Evolutionary conservation across 2,888 invertebrate species (phyloP), one percentile per base, ranked within the genome.

Genomic region (Pardosa pseudoannulata): DNA sequence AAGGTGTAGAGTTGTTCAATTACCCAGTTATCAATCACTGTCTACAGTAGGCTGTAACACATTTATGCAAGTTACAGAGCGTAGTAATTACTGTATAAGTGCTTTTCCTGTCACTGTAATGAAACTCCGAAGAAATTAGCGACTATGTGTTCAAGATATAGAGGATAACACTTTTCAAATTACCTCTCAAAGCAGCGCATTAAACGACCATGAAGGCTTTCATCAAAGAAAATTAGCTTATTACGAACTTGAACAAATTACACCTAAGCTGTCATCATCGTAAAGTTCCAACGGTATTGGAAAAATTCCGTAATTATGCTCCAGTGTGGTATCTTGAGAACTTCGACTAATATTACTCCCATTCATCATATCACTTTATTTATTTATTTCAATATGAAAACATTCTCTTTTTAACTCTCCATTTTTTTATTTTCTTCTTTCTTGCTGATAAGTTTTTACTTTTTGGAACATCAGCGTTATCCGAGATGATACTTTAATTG

Each of bases 41-140:
- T 82, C 82, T 70, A 31, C 27, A 3, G 27, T 64, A 64, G 67
- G 70, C 71, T 74, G 73, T 56, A 76, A 27, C 62, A 7, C 76
- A 70, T 46, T 82, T 75, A 64, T 71, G 75, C 68, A 27, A 76
- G 65, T 71, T 62, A 64, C 82, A 64, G 62, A 82, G 76, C 56
- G 75, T 75, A 32, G 76, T 82, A 82, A 82, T 82, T 82, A 82
- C 70, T 32, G 27, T 32, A 70, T 70, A 65, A 75, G 82, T 70
- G 76, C 32, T 41, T 71, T 41, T 65, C 79, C 32, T 62, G 23
- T 36, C 64, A 36, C 32, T 79, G 76, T 76, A 82, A 82, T 76
- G 76, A 64, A 71, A 82, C 82, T 36, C 70, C 41, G 70, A 71
- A 76, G 76, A 82, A 82, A 76, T 82, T 82, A 82, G 74, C 74